Base-by-base conservation (phyloP, 2,797 vertebrate species). In the Galagoides demidoff region DNA sequence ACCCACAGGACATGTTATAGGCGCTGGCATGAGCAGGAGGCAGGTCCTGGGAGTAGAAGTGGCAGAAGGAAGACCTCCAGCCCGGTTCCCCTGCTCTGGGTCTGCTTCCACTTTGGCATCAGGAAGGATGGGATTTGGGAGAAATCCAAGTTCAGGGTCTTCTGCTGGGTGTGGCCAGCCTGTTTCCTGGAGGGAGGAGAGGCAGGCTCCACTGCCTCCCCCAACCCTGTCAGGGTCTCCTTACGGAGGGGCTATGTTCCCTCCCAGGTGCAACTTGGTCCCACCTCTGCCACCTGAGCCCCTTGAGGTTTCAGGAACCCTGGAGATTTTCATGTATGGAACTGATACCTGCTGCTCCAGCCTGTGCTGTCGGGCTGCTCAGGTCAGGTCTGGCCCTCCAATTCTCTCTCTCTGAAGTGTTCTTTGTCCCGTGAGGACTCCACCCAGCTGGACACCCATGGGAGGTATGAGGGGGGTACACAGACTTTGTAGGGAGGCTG, bases 1-100 rank as follows among this genome's bases (percentile, higher is more conserved):
- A 12, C 59, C 81, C 1, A 20, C 0, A 29, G 79, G 39, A 37
- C 45, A n/a, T 2, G 3, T 2, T 37, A 39, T 34, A 19, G 23
- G 34, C 10, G 16, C 34, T 39, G 3, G 43, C 6, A 5, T 2
- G 45, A 23, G 27, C 25, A 14, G 0, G 8, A 11, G 1, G 3
- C 63, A 0, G 19, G 76, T 20, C 37, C 2, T 4, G 0, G 25
- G 68, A 3, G 14, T 52, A 90, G 49, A 20, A 23, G 5, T 13
- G 22, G 64, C 19, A 12, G 43, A 9, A 85, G 83, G n/a, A 16
- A 23, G 68, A 37, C 59, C 34, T 78, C 52, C n/a, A 37, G 52
- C 12, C 68, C 0, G 8, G 23, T 9, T 14, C 78, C 77, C 34
- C 34, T 59, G 34, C 55, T 59, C 34, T 27, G 55, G 59, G 55